Conservation (phyloP, 92 coral and sea anemone genomes). For the Parazoanthus darwini region DNA sequence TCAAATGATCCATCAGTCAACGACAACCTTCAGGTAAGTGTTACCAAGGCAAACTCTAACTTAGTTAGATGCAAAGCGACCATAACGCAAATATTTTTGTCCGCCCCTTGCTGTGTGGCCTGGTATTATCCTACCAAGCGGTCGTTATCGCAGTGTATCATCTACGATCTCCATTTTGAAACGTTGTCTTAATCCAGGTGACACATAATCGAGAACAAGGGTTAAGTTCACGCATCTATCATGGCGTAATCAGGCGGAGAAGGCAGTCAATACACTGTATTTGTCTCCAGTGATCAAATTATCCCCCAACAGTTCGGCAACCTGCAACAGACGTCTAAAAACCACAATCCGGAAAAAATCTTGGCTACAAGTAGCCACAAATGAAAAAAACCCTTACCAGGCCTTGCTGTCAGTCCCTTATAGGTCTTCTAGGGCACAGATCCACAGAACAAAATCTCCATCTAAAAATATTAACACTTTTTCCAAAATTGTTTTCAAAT, state of each 20-base stretch:
- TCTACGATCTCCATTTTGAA: neutral
- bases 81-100: conserved; percentile 17
- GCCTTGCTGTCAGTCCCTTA: neutral
- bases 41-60: neutral
- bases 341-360: conserved; percentile 22
- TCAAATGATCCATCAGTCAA: neutral
- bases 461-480: neutral
- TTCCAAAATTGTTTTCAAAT: neutral
- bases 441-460: neutral
- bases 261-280: neutral
- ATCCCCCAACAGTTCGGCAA: conserved; percentile 19
- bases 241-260: conserved; percentile 16
- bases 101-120: conserved; percentile 23
- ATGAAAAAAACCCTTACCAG: conserved; percentile 20
- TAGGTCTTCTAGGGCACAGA: neutral
- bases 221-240: neutral
- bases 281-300: conserved; percentile 9
- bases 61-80: neutral
- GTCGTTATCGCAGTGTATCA: conserved; percentile 1
- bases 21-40: neutral
- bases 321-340: conserved; percentile 14
- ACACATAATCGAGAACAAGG: neutral
- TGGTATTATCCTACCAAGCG: neutral
- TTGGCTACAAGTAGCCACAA: neutral
- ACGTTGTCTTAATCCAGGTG: neutral